Evolutionary conservation across 2,113 vertebrate species (phyloP), one percentile per base, ranked within the genome.

Genomic region (Cricetomys ansorgei): DNA sequence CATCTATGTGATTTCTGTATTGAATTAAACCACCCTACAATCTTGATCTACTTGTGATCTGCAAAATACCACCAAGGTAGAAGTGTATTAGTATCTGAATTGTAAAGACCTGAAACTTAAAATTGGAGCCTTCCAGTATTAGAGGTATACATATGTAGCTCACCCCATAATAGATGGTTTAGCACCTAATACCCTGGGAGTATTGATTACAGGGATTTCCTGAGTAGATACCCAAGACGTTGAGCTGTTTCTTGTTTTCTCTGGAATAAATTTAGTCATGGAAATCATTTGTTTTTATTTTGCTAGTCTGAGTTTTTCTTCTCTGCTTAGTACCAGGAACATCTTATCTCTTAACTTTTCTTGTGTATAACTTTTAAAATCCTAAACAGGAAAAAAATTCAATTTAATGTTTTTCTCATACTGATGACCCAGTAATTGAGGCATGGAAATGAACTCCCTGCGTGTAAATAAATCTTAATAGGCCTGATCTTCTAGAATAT

Each of bases 311-410:
- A 91, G n/a, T 89, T n/a, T 91, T 64, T 84, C 4, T 91, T 95
- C 45, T 80, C 53, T 91, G 50, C 95, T 70, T 90, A 53, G 19
- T 88, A 76, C 50, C 29, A 84, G 88, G 59, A 96, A 59, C 19
- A 96, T 80, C 45, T 96, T 93, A 11, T 93, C 89, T 97, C 55
- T 94, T 90, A 93, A 91, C 13, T 96, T 94, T 95, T 89, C 57
- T 73, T 91, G 31, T 45, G 29, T 95, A 9, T 90, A n/a, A 91
- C 45, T 86, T 95, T 64, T 92, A 81, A 67, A 92, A 83, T 92
- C 79, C 95, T 96, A 88, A 55, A 7, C 34, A 67, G 48, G 48
- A 53, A 72, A 48, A 72, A 57, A 88, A 13, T 37, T 53, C 64
- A 95, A n/a, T 13, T 89, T 29, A 80, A 53, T 91, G 53, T 77